Conservation (phyloP, 2,797 vertebrate species). For the Protonibea diacanthus region DNA sequence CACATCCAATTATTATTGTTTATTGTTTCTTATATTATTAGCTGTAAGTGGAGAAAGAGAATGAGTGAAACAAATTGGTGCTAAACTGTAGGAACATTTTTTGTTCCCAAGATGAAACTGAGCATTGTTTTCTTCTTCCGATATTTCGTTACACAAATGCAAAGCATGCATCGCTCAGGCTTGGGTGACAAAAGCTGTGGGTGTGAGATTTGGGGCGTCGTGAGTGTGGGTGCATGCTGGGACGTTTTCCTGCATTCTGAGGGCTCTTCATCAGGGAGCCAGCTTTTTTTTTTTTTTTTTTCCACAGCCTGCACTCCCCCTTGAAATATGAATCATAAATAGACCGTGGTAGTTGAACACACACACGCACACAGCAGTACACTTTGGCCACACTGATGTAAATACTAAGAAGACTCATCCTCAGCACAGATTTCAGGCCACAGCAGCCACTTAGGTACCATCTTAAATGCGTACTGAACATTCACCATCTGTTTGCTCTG, state of each 20-base stretch:
- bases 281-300: constrained; percentile 42
- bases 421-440: constrained; percentile 43
- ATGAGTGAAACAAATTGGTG: not conserved
- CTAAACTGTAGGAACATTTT: not conserved
- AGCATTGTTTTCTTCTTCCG: constrained; percentile 1
- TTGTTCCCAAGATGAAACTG: constrained; percentile 17
- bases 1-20: not conserved
- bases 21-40: constrained; percentile 7
- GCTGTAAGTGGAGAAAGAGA: constrained; percentile 17
- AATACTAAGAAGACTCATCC: constrained; percentile 54
- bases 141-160: constrained; percentile 48
- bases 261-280: constrained; percentile 72
- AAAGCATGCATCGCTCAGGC: constrained; percentile 44
- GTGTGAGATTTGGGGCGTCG: constrained; percentile 73
- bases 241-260: constrained; percentile 77
- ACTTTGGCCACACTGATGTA: constrained; percentile 50
- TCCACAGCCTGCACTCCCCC: constrained; percentile 70
- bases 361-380: constrained; percentile 14
- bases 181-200: constrained; percentile 75
- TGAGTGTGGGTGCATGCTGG: constrained; percentile 80
- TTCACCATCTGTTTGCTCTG: constrained; percentile 74
- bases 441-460: constrained; percentile 53
- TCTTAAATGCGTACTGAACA: constrained; percentile 57
- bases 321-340: constrained; percentile 73
- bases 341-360: constrained; percentile 38